Evolutionary conservation across 1,140 invertebrate species (phyloP).

Genomic region (Brachionus calyciflorus): DNA sequence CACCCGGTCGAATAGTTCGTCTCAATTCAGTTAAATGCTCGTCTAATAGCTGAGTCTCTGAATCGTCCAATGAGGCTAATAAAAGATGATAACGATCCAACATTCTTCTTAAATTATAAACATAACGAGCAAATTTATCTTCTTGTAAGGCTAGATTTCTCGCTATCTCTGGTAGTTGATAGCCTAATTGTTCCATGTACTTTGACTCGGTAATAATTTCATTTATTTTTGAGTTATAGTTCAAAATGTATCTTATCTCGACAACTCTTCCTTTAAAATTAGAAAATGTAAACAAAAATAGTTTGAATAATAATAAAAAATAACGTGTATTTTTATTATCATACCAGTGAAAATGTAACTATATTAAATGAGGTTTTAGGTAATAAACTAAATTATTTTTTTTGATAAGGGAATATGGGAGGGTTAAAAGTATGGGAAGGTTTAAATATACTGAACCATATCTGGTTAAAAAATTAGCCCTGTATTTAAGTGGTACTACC

Average conservation of each 20-base stretch:
- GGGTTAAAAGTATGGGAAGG: no score
- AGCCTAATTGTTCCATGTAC: constrained; percentile 69
- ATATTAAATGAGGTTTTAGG: no score
- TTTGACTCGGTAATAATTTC: constrained; percentile 68
- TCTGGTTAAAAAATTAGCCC: no score
- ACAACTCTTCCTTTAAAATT: not conserved
- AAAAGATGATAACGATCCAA: constrained; percentile 57
- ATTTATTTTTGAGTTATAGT: constrained; percentile 66
- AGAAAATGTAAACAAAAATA: not conserved
- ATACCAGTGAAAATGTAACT: no score
- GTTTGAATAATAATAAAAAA: no score
- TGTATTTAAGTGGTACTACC: no score
- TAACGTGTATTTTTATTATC: no score
- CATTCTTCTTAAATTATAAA: constrained; percentile 58
- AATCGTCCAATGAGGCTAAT: constrained; percentile 55
- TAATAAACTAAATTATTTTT: no score
- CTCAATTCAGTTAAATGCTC: constrained; percentile 71
- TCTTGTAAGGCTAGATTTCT: constrained; percentile 69
- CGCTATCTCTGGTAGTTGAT: constrained; percentile 68
- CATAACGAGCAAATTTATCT: constrained; percentile 60
- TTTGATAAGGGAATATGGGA: no score
- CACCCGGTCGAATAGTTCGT: constrained; percentile 72
- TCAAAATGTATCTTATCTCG: constrained; percentile 53
- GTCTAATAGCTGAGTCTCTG: constrained; percentile 59
- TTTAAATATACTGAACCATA: no score